Percentiles rank a stretch among this genome's conserved stretches.
Conservation (phyloP, 2,888 invertebrate genomes). For the Hydrotaea diabolus region DNA sequence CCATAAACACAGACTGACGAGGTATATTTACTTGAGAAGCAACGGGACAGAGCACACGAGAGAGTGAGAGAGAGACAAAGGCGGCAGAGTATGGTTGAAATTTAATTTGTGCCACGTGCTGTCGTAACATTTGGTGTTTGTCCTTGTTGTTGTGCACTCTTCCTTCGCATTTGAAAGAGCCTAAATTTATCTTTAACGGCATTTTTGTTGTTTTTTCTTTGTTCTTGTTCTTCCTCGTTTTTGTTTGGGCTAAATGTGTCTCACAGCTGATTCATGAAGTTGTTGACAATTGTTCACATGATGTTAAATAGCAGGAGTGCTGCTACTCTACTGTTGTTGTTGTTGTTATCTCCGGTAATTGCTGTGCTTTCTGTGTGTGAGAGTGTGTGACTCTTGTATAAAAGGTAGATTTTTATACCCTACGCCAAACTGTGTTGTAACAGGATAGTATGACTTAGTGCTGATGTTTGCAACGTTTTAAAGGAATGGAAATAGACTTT, state of each 20-base stretch:
- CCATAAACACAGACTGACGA: no score
- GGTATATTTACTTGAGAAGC: no score
- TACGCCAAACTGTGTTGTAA: no score
- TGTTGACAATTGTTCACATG: constrained; percentile 41
- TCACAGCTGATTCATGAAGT: constrained; percentile 44
- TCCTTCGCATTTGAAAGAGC: no score
- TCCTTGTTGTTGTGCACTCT: neutral
- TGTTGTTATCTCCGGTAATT: neutral
- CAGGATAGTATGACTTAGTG: no score
- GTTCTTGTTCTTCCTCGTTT: neutral
- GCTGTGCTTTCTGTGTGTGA: neutral
- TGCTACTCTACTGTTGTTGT: neutral
- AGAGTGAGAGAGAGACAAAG: neutral
- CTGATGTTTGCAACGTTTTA: no score
- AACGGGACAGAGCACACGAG: neutral
- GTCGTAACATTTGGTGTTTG: constrained; percentile 41
- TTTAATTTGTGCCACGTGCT: constrained; percentile 41
- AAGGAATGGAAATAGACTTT: no score
- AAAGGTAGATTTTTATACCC: neutral
- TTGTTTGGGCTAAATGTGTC: neutral
- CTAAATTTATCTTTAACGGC: no score
- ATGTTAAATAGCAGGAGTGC: neutral
- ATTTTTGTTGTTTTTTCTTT: neutral
- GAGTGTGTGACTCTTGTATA: neutral
- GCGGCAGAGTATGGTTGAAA: neutral